Evolutionary conservation across 2,888 invertebrate species (phyloP).

Genomic region (Pollenia labialis): DNA sequence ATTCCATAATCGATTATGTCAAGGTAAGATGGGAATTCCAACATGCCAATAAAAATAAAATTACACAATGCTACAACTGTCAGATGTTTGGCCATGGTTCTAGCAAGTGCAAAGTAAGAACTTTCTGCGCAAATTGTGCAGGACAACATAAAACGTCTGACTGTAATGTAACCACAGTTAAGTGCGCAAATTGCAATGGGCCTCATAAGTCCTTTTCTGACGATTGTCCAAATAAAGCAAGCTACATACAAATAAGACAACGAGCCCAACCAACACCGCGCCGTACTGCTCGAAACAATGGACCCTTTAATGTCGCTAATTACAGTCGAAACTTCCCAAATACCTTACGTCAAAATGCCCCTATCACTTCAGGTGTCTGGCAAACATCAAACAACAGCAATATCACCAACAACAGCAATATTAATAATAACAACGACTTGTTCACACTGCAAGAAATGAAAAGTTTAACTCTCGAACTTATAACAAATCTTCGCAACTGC

Average conservation of each 20-base stretch:
- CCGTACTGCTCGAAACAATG: not conserved
- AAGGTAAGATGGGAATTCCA: not conserved
- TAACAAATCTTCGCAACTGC: conserved; percentile 22
- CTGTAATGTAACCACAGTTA: not conserved
- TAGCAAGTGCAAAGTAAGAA: conserved; percentile 7
- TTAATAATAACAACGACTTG: not conserved
- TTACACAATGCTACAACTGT: conserved; percentile 23
- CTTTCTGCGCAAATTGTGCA: conserved; percentile 34
- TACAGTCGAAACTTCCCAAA: conserved; percentile 12
- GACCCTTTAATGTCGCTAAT: not conserved
- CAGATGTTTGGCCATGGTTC: conserved; percentile 45
- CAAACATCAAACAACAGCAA: not conserved
- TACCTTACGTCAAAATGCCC: conserved; percentile 1
- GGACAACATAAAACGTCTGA: conserved; percentile 28
- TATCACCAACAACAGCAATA: not conserved
- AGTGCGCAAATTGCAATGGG: conserved; percentile 22
- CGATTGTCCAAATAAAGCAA: not conserved
- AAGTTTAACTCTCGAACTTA: conserved; percentile 31
- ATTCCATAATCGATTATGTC: conserved; percentile 22
- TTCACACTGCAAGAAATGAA: conserved; percentile 26
- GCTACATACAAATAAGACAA: not conserved
- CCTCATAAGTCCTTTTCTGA: conserved; percentile 5
- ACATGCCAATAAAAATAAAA: too few species aligned
- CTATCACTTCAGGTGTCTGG: not conserved
- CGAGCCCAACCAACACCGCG: not conserved